phyloP scores from a whole-genome alignment of 2,113 vertebrate genomes.

The Amphiprion percula region DNA sequence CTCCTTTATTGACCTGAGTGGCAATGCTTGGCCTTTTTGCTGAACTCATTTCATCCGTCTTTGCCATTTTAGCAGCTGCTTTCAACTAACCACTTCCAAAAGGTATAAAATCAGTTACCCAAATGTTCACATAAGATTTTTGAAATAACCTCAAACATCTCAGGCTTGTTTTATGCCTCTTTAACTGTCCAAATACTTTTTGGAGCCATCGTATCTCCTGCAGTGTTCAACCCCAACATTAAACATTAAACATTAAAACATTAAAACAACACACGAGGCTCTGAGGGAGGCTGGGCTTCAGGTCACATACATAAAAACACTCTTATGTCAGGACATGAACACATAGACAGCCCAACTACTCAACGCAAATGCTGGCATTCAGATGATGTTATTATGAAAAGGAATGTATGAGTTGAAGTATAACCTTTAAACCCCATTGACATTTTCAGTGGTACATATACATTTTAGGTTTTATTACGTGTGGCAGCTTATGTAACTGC shows the following conservation, averaged over 20 bases:
- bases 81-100: not conserved
- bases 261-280: constrained; percentile 16
- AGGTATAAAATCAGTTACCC: not conserved
- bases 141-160: not conserved
- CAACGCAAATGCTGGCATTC: constrained; percentile 28
- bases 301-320: constrained; percentile 12
- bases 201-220: constrained; percentile 30
- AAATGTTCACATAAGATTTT: not conserved
- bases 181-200: not conserved
- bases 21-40: constrained; percentile 1
- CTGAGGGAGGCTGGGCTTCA: constrained; percentile 19
- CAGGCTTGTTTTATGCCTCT: not conserved
- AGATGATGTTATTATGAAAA: constrained; percentile 25
- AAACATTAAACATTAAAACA: constrained; percentile 24
- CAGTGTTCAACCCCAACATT: constrained; percentile 23
- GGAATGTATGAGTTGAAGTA: constrained; percentile 18
- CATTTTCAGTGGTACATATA: constrained; percentile 28
- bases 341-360: constrained; percentile 1
- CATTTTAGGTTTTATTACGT: constrained; percentile 1
- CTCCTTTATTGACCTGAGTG: not conserved
- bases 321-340: not conserved
- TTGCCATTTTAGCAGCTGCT: constrained; percentile 10
- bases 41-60: constrained; percentile 14
- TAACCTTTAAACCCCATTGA: constrained; percentile 36
- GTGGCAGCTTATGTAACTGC: constrained; percentile 29